Conservation (phyloP, 2,797 vertebrate species). For the Gymnocypris eckloni region DNA sequence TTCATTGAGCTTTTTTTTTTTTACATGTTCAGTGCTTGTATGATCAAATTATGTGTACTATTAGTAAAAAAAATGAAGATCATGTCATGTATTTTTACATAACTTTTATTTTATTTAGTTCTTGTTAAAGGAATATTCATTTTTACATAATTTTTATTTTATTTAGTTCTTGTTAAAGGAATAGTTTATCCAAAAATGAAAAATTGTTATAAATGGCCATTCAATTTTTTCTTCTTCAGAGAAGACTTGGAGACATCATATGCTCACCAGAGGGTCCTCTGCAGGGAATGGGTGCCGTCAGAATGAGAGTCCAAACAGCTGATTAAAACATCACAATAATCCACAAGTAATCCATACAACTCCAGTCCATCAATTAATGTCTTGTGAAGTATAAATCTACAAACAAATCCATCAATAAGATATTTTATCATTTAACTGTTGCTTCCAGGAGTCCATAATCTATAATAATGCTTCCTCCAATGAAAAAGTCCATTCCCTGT, state of each 20-base stretch:
- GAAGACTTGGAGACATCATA: not conserved
- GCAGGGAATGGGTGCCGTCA: not conserved
- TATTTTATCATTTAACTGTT: not conserved
- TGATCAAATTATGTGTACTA: not conserved
- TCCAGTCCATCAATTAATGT: not conserved
- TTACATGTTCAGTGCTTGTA: not conserved
- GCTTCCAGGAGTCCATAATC: not conserved
- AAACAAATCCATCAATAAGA: not conserved
- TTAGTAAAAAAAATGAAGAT: not conserved
- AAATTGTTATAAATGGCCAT: not conserved
- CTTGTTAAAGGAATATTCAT: not conserved
- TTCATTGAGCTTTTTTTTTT: conserved; percentile 22
- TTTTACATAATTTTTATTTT: too few species aligned
- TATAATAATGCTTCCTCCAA: not conserved
- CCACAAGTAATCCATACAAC: not conserved
- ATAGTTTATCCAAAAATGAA: not conserved
- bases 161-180: not conserved
- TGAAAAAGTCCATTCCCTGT: not conserved
- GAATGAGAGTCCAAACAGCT: not conserved
- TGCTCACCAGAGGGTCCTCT: not conserved
- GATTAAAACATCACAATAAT: not conserved
- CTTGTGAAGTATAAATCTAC: not conserved
- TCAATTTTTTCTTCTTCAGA: not conserved
- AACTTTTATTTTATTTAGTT: too few species aligned
- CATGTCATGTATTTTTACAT: not conserved